phyloP scores from a whole-genome alignment of 35 echinoderm and acorn worm species.

The Holothuria glaberrima region DNA sequence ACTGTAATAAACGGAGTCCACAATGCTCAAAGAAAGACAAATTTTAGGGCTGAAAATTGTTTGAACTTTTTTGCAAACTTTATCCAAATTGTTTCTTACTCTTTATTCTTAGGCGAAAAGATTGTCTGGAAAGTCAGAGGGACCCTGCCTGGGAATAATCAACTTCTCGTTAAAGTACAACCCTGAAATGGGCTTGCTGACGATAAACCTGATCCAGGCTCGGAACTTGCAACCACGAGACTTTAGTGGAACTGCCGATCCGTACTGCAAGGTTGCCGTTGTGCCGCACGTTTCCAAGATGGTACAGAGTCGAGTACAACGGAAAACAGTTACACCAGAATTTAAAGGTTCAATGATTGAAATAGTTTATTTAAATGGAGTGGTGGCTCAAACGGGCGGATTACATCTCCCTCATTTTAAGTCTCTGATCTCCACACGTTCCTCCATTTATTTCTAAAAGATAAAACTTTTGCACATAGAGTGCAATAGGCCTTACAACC shows the following conservation, averaged over 20 bases:
- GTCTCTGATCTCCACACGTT: too few relatives aligned
- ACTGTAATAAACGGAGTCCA: too few relatives aligned
- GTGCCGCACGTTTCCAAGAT: slow-evolving; percentile 74
- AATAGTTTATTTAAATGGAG: too few relatives aligned
- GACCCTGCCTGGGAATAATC: slow-evolving; percentile 86
- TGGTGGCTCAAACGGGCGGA: too few relatives aligned
- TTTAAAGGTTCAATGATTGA: slow-evolving; percentile 61
- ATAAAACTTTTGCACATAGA: too few relatives aligned
- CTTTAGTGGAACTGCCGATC: slow-evolving; percentile 96
- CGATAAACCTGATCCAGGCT: slow-evolving; percentile 91
- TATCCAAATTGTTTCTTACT: background rate
- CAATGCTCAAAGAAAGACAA: too few relatives aligned
- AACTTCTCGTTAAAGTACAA: slow-evolving; percentile 97
- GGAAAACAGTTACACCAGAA: slow-evolving; percentile 84
- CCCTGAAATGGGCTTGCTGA: slow-evolving; percentile 92
- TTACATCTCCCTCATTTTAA: too few relatives aligned
- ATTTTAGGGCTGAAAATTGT: too few relatives aligned
- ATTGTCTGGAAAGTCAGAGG: slow-evolving; percentile 47
- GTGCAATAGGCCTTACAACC: too few relatives aligned
- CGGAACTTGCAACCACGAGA: slow-evolving; percentile 88
- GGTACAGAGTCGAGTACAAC: slow-evolving; percentile 82
- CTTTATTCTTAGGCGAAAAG: slow-evolving; percentile 28
- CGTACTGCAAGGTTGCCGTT: slow-evolving; percentile 92
- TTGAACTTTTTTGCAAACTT: background rate
- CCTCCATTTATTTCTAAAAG: too few relatives aligned